Conservation (phyloP, 23 tunicate species). For the Phallusia fumigata region DNA sequence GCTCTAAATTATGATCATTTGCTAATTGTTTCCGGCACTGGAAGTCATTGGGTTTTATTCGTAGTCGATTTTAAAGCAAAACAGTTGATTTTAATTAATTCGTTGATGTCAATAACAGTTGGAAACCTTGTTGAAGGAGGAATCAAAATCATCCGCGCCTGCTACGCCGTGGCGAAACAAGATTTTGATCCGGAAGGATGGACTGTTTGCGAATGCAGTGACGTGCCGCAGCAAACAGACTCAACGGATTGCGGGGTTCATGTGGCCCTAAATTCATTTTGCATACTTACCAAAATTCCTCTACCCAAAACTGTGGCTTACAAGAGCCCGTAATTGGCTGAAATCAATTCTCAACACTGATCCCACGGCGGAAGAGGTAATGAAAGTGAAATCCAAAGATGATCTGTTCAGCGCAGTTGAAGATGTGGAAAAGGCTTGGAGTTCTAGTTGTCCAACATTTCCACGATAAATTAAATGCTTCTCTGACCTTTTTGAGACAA, state of each 20-base stretch:
- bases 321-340: too few relatives aligned
- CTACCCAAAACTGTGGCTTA: not conserved
- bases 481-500: too few relatives aligned
- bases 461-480: too few relatives aligned
- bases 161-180: not conserved
- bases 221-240: conserved; percentile 15
- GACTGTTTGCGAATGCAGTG: not conserved
- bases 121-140: not conserved
- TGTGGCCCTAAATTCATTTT: conserved; percentile 4
- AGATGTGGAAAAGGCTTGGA: too few relatives aligned
- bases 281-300: not conserved
- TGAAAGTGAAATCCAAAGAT: too few relatives aligned
- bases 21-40: not conserved
- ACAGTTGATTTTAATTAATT: not conserved
- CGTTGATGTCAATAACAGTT: not conserved
- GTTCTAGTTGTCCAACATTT: too few relatives aligned
- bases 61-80: not conserved
- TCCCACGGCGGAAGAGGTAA: too few relatives aligned
- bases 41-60: not conserved
- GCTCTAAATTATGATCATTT: not conserved
- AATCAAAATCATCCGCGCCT: not conserved
- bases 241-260: conserved; percentile 15
- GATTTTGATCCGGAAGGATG: not conserved
- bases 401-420: too few relatives aligned
- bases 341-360: too few relatives aligned